Evolutionary conservation across 2,797 vertebrate species (phyloP), one percentile per base, ranked within the genome.

Genomic region (Tragelaphus eurycerus): DNA sequence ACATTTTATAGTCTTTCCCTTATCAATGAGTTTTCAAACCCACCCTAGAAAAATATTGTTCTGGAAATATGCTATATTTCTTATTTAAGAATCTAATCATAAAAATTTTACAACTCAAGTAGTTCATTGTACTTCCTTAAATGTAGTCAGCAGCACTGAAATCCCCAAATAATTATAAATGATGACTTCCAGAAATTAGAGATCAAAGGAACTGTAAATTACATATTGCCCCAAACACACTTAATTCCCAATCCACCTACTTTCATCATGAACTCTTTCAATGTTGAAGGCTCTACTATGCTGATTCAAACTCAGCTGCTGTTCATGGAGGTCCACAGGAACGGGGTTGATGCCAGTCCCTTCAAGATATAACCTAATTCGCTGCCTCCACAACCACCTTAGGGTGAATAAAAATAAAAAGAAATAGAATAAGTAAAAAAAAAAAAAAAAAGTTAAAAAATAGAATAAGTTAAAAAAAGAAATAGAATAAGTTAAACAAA

Each of bases 351-450:
- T 99, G 54, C 99, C 99, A 1, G 99, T 99, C 55, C 99, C 99
- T 98, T 99, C 99, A 55, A 99, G 98, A 93, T 99, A 99, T 55
- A 99, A 98, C 50, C 99, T 99, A 98, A 99, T 99, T 96, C 99
- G 99, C 97, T 99, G 99, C n/a, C 99, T 99, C 99, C 99, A 99
- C 79, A 99, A 98, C 99, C 99, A 99, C 98, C 99, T 99, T 96
- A 64, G 34, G 83, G 54, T 34, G 0, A 55, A 96, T 15, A 5
- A 82, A 31, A 95, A 43, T 43, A 43, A 43, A 43, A 43, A 43
- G 43, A 89, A 81, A 78, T 0, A 95, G 38, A 85, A 78, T 50
- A 90, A 50, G 67, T 64, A 46, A 82, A 89, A 89, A 81, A 78
- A 95, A n/a, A n/a, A n/a, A n/a, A n/a, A n/a, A 85, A 78, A 90